Evolutionary conservation across 1,140 invertebrate genomes (phyloP).

Genomic region (Drosophila oshimai): DNA sequence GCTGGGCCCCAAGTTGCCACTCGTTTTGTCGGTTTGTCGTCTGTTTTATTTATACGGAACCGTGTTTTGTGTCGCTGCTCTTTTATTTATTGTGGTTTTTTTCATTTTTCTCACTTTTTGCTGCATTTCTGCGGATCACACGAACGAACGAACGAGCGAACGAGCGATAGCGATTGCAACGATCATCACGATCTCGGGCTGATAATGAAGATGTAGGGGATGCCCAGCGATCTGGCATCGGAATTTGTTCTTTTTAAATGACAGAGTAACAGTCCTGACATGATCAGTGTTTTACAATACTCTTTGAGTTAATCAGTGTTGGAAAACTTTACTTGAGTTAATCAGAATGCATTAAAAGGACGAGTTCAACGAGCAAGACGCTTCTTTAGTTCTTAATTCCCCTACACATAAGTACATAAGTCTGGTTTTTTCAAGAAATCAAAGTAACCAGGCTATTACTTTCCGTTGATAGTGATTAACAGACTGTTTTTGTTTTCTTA

Average conservation of each 20-base stretch:
- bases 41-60: constrained; percentile 63
- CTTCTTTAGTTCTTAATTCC: too few species aligned
- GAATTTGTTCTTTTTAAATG: neutral
- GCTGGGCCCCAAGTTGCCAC: constrained; percentile 47
- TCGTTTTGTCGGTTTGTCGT: constrained; percentile 19
- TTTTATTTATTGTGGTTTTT: neutral
- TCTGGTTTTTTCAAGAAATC: too few species aligned
- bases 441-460: too few species aligned
- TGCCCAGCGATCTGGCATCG: neutral
- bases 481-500: neutral
- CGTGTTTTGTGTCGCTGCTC: constrained; percentile 7
- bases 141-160: constrained; percentile 1
- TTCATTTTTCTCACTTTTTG: constrained; percentile 3
- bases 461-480: too few species aligned
- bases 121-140: constrained; percentile 2
- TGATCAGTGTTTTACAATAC: neutral
- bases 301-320: neutral
- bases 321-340: neutral
- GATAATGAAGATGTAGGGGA: neutral
- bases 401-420: too few species aligned
- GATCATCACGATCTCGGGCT: constrained; percentile 6
- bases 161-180: constrained; percentile 6
- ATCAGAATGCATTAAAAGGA: neutral
- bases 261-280: neutral
- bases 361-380: too few species aligned